Evolutionary conservation across 2,888 invertebrate species (phyloP).

Genomic region (Drosophila anomelani): DNA sequence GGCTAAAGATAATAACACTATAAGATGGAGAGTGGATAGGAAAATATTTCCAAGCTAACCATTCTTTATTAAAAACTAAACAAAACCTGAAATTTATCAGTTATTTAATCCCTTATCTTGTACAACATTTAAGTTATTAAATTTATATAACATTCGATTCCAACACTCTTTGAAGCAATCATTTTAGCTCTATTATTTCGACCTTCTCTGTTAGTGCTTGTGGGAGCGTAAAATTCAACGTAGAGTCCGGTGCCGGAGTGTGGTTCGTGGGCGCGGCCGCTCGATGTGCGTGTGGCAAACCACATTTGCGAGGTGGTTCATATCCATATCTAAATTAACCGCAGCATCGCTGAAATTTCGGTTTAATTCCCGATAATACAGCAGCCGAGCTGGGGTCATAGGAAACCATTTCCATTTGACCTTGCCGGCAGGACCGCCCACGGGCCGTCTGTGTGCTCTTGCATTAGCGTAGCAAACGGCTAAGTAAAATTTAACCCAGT

Average conservation of each 20-base stretch:
- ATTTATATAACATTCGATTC: background rate
- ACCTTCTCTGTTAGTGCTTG: conserved; percentile 3
- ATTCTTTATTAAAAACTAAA: no score
- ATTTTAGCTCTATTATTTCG: background rate
- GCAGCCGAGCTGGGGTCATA: conserved; percentile 1
- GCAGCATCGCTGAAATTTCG: conserved; percentile 50
- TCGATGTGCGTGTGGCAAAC: conserved; percentile 34
- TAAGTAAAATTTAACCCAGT: conserved; percentile 41
- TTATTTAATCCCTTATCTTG: accelerated
- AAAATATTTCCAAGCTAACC: background rate
- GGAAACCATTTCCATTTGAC: conserved; percentile 24
- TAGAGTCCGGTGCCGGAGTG: background rate
- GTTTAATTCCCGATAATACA: conserved; percentile 36
- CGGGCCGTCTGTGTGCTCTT: conserved; percentile 20
- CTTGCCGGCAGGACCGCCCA: conserved; percentile 19
- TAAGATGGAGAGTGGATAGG: no score
- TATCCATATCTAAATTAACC: conserved; percentile 65
- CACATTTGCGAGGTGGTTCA: conserved; percentile 54
- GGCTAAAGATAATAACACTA: background rate
- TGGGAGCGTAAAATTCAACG: background rate
- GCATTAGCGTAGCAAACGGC: conserved; percentile 33
- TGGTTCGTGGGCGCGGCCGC: conserved; percentile 4
- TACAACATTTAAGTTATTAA: background rate
- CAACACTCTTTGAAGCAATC: no score
- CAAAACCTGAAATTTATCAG: background rate